phyloP scores from a whole-genome alignment of 2,888 invertebrate species.

The Lasioglossum villosulum region DNA sequence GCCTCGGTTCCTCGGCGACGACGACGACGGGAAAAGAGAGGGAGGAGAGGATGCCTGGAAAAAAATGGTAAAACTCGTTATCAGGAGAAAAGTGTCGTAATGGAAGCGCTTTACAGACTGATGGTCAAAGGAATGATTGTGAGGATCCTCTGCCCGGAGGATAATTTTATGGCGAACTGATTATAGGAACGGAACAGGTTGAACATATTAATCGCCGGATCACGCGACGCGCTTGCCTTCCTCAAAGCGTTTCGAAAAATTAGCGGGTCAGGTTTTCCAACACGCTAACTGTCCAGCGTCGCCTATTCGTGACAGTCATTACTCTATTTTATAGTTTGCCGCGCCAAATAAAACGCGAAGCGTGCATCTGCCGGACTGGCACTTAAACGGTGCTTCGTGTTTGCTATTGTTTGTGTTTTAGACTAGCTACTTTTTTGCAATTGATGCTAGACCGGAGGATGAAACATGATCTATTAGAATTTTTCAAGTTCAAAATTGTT shows the following conservation, averaged over 20 bases:
- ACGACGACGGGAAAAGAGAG: neutral
- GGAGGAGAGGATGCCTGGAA: neutral
- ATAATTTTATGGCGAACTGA: slow-evolving; percentile 9
- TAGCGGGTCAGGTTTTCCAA: neutral
- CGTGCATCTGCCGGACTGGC: too few species aligned
- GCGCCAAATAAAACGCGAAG: neutral
- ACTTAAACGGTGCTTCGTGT: neutral
- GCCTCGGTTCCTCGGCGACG: slow-evolving; percentile 5
- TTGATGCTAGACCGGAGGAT: too few species aligned
- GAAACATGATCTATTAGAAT: too few species aligned
- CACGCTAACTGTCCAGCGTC: neutral
- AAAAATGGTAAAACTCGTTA: slow-evolving; percentile 41
- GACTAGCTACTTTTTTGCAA: too few species aligned
- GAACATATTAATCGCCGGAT: slow-evolving; percentile 39
- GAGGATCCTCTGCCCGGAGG: neutral
- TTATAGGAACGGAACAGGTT: neutral
- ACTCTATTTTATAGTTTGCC: neutral
- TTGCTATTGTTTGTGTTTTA: too few species aligned
- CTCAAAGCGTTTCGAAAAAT: neutral
- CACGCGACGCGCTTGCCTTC: slow-evolving; percentile 46
- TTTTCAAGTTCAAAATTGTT: too few species aligned
- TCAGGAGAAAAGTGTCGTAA: slow-evolving; percentile 37
- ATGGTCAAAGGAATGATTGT: slow-evolving; percentile 38
- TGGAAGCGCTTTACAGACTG: slow-evolving; percentile 44
- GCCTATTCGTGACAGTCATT: neutral